phyloP scores from a whole-genome alignment of 1,140 invertebrate genomes.

The Drosophila pseudoobscura region DNA sequence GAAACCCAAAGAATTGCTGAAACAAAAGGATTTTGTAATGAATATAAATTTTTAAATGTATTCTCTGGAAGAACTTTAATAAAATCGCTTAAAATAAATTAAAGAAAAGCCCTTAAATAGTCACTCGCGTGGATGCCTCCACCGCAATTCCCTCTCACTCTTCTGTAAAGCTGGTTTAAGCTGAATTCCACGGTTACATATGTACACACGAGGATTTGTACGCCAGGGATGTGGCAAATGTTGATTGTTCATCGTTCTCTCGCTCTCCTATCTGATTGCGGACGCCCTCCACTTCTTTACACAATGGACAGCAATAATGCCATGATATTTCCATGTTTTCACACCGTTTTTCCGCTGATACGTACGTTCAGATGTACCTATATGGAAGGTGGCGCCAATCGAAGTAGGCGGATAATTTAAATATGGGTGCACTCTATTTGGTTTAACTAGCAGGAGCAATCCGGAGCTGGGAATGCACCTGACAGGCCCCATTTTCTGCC shows the following conservation, averaged over 20 bases:
- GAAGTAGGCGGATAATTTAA: conserved; percentile 63
- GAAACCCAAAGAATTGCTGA: conserved; percentile 19
- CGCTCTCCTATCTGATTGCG: too few relatives aligned
- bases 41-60: conserved; percentile 55
- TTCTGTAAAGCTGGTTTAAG: too few relatives aligned
- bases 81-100: too few relatives aligned
- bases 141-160: too few relatives aligned
- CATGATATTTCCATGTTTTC: conserved; percentile 20
- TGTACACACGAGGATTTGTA: background rate
- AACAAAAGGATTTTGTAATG: conserved; percentile 13
- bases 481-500: conserved; percentile 56
- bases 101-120: too few relatives aligned
- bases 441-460: conserved; percentile 38
- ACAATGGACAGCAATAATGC: background rate
- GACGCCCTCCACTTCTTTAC: too few relatives aligned
- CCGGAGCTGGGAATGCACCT: background rate
- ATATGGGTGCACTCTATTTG: conserved; percentile 79
- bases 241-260: conserved; percentile 1
- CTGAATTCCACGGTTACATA: background rate
- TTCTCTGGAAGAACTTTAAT: too few relatives aligned
- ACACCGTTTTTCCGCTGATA: conserved; percentile 32
- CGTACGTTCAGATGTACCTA: background rate
- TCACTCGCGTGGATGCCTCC: too few relatives aligned
- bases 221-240: conserved; percentile 20
- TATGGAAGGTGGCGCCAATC: conserved; percentile 31